These are phyloP conservation scores for Lampropteryx suffumata DNA, from an alignment of 2,888 invertebrate genomes.

Conservation along the genomic window DNA sequence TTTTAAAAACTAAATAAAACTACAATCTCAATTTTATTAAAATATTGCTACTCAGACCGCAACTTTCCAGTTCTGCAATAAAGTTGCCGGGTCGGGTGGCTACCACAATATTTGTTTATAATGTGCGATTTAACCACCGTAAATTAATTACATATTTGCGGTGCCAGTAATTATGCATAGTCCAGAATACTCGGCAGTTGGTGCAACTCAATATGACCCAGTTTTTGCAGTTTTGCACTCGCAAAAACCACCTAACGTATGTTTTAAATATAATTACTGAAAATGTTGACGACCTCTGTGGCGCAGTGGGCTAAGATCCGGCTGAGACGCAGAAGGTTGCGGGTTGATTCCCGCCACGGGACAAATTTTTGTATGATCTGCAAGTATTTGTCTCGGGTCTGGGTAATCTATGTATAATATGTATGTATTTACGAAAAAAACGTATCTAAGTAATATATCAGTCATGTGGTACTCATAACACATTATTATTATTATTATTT, in stretches of 20 bases:
- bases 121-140: slow-evolving; percentile 47
- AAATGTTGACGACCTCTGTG: slow-evolving; percentile 44
- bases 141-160: slow-evolving; percentile 70
- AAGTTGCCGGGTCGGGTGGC: slow-evolving; percentile 40
- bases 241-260: slow-evolving; percentile 35
- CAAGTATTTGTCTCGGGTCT: too few species aligned
- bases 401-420: too few species aligned
- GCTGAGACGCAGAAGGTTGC: too few species aligned
- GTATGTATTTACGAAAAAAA: too few species aligned
- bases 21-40: background rate
- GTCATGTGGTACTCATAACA: too few species aligned
- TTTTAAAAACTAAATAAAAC: too few species aligned
- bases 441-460: too few species aligned
- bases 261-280: slow-evolving; percentile 44
- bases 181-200: slow-evolving; percentile 39
- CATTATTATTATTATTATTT: too few species aligned
- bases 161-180: slow-evolving; percentile 58
- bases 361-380: too few species aligned
- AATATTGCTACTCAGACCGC: slow-evolving; percentile 35
- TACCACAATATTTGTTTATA: slow-evolving; percentile 51
- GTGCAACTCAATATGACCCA: slow-evolving; percentile 61
- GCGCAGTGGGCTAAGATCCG: too few species aligned
- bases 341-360: too few species aligned
- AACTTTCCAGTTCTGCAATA: slow-evolving; percentile 45
- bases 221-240: slow-evolving; percentile 56